Conservation (phyloP, 2,797 vertebrate genomes). For the Ibycter americanus region DNA sequence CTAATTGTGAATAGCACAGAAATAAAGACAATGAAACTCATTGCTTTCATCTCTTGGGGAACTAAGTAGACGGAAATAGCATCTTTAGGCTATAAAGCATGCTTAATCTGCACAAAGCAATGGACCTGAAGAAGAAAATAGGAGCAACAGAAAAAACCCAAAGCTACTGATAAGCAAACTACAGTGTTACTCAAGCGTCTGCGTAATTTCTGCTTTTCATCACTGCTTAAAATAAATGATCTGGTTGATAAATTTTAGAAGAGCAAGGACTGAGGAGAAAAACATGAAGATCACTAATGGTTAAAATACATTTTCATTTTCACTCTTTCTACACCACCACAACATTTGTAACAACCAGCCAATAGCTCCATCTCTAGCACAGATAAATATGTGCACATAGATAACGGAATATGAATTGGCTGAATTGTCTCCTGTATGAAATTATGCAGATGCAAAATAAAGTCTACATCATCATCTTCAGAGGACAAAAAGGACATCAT, state of each 20-base stretch:
- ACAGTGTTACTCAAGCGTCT: background rate
- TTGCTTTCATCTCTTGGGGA: constrained; percentile 30
- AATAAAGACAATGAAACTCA: constrained; percentile 44
- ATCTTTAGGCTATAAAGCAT: constrained; percentile 33
- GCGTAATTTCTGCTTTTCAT: background rate
- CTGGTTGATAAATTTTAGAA: background rate
- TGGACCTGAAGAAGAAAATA: background rate
- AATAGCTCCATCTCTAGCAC: background rate
- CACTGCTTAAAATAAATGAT: background rate
- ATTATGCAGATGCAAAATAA: background rate
- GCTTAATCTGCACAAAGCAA: background rate
- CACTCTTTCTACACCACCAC: background rate
- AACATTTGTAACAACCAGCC: background rate
- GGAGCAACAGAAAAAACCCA: background rate
- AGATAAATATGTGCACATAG: background rate
- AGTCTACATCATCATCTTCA: background rate
- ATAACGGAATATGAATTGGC: background rate
- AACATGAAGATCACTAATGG: background rate
- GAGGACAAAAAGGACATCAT: background rate
- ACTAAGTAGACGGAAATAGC: constrained; percentile 16
- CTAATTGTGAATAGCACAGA: constrained; percentile 36
- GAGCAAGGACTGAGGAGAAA: background rate
- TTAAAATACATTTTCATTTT: background rate
- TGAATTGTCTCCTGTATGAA: background rate
- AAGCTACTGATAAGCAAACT: background rate